These are phyloP conservation scores for Idaea straminata DNA, from an alignment of 2,888 invertebrate genomes.

Conservation along the genomic window DNA sequence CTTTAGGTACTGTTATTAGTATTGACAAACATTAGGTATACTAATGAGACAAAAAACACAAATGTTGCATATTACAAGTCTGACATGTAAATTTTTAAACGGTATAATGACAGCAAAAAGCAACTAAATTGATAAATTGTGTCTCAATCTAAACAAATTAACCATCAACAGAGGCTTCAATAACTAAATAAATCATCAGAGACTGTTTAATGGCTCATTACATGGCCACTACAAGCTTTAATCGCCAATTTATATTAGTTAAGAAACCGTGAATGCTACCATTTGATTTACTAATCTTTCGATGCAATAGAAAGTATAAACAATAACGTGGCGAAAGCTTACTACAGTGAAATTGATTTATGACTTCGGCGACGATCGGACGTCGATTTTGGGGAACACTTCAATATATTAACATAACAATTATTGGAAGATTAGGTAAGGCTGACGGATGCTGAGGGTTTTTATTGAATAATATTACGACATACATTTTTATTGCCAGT, in stretches of 20 bases:
- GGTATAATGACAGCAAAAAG: no score
- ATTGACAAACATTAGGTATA: no score
- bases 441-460: slow-evolving; percentile 38
- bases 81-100: no score
- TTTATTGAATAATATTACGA: slow-evolving; percentile 39
- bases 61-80: no score
- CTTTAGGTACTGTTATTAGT: no score
- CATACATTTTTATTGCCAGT: not conserved
- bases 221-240: slow-evolving; percentile 32
- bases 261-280: slow-evolving; percentile 63
- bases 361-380: slow-evolving; percentile 51
- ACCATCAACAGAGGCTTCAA: slow-evolving; percentile 21
- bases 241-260: slow-evolving; percentile 58
- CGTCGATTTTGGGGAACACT: slow-evolving; percentile 74
- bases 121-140: slow-evolving; percentile 14
- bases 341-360: slow-evolving; percentile 77
- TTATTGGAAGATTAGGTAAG: slow-evolving; percentile 68
- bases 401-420: slow-evolving; percentile 73
- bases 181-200: slow-evolving; percentile 36
- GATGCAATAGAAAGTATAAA: slow-evolving; percentile 75
- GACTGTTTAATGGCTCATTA: slow-evolving; percentile 43
- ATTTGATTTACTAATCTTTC: slow-evolving; percentile 60
- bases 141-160: slow-evolving; percentile 26
- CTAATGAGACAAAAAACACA: no score
- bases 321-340: slow-evolving; percentile 76